Evolutionary conservation across 2,113 vertebrate genomes (phyloP).

Genomic region (Tragelaphus buxtoni): DNA sequence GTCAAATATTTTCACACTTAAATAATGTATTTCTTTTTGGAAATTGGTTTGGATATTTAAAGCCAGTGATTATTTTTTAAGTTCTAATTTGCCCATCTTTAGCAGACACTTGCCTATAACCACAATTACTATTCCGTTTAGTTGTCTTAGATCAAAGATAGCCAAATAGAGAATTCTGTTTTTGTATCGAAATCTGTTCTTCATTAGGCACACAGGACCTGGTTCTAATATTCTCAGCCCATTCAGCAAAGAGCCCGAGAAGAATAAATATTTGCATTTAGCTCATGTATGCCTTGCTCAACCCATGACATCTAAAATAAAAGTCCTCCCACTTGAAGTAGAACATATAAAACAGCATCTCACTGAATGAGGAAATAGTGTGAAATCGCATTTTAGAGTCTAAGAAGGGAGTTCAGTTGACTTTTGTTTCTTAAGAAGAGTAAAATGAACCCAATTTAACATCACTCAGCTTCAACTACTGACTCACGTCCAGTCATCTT

Average conservation of each 20-base stretch:
- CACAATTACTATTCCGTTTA: neutral
- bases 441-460: no score
- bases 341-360: neutral
- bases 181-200: conserved; percentile 42
- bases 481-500: neutral
- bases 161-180: neutral
- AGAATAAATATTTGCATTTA: neutral
- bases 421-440: neutral
- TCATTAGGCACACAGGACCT: neutral
- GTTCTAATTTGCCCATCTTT: conserved; percentile 1
- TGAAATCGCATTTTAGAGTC: neutral
- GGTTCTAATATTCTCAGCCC: neutral
- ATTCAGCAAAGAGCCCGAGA: neutral
- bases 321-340: neutral
- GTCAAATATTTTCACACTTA: conserved; percentile 54
- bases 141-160: conserved; percentile 40
- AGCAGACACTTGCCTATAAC: neutral
- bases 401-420: neutral
- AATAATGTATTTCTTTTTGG: conserved; percentile 47
- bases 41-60: neutral
- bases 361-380: neutral
- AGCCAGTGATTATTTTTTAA: conserved; percentile 14
- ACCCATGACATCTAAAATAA: neutral
- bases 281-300: neutral
- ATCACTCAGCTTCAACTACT: neutral